phyloP scores from a whole-genome alignment of 2,797 vertebrate genomes.

The Todus mexicanus region DNA sequence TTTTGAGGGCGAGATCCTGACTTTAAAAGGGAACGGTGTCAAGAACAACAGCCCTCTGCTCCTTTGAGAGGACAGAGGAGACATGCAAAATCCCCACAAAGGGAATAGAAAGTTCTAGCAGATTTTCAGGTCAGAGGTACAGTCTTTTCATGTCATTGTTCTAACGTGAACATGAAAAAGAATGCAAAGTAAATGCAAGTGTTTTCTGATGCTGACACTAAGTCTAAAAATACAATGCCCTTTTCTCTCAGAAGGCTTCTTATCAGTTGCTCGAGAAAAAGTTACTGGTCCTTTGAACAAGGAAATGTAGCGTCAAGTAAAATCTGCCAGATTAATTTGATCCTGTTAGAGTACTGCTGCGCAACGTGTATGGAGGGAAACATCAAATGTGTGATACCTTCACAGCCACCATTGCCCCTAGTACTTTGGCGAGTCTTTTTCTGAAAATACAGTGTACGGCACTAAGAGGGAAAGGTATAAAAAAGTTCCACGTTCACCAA shows the following conservation, averaged over 20 bases:
- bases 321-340: not conserved
- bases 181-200: conserved; percentile 1
- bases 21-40: not conserved
- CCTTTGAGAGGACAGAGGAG: not conserved
- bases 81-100: not conserved
- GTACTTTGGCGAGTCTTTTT: not conserved
- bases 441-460: not conserved
- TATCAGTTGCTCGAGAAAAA: not conserved
- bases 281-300: not conserved
- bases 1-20: not conserved
- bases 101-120: not conserved
- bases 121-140: not conserved
- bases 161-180: not conserved
- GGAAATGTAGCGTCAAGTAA: not conserved
- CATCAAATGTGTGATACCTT: not conserved
- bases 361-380: not conserved
- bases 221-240: conserved; percentile 2
- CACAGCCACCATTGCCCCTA: rapidly evolving
- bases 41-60: not conserved
- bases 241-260: not conserved
- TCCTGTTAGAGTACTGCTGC: not conserved
- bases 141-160: not conserved
- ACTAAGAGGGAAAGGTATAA: not conserved
- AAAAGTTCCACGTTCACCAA: not conserved
- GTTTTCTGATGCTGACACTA: not conserved